phyloP scores from a whole-genome alignment of 2,888 invertebrate species.

The Notodromas monacha region DNA sequence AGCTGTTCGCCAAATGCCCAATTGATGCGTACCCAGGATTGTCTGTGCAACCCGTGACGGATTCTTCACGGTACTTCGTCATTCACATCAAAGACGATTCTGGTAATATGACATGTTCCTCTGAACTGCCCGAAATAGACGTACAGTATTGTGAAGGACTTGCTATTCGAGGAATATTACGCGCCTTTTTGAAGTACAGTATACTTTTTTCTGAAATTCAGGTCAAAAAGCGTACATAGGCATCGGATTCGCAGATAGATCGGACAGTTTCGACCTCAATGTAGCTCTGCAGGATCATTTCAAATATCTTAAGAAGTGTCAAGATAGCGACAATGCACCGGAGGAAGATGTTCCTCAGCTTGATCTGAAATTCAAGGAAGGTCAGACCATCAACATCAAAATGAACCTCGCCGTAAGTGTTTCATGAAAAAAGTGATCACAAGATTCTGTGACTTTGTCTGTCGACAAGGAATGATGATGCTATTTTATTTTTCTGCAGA shows the following conservation, averaged over 20 bases:
- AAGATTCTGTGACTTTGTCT: too few relatives aligned
- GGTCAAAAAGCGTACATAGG: slow-evolving; percentile 56
- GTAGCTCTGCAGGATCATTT: slow-evolving; percentile 94
- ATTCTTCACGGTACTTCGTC: slow-evolving; percentile 92
- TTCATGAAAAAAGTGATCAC: too few relatives aligned
- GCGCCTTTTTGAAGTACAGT: neutral
- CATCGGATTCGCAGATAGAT: slow-evolving; percentile 80
- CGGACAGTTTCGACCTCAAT: slow-evolving; percentile 94
- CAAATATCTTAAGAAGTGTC: slow-evolving; percentile 57
- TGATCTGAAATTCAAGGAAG: slow-evolving; percentile 91
- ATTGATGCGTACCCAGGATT: slow-evolving; percentile 79
- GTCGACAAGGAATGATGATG: too few relatives aligned
- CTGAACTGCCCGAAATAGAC: too few relatives aligned
- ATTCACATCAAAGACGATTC: slow-evolving; percentile 73
- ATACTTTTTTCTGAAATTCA: slow-evolving; percentile 10
- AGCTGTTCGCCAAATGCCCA: slow-evolving; percentile 73
- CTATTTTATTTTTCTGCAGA: too few relatives aligned
- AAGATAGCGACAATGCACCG: slow-evolving; percentile 42
- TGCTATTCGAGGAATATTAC: too few relatives aligned
- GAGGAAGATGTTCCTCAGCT: slow-evolving; percentile 33
- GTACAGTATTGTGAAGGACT: too few relatives aligned
- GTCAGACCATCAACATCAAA: slow-evolving; percentile 95
- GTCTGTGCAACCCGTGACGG: slow-evolving; percentile 76
- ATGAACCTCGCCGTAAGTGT: slow-evolving; percentile 70
- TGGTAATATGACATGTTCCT: slow-evolving; percentile 31